These are phyloP conservation scores for Calameuta filiformis DNA, from an alignment of 2,888 invertebrate species.

Conservation along the genomic window DNA sequence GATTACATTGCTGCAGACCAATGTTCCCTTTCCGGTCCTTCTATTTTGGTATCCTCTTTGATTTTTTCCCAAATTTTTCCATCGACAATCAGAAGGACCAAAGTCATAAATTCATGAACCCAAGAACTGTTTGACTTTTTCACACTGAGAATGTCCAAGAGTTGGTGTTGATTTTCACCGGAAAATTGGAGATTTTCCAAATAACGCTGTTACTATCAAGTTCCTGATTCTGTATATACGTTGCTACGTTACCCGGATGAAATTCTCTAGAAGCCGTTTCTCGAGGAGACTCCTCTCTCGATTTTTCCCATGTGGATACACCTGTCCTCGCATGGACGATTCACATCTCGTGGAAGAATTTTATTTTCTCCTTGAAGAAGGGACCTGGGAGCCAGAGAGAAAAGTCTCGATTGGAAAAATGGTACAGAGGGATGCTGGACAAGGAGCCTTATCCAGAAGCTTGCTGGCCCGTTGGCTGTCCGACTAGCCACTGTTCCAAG, in stretches of 20 bases:
- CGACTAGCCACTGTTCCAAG: neutral
- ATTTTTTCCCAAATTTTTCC: constrained; percentile 10
- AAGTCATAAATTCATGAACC: neutral
- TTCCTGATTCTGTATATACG: neutral
- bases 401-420: neutral
- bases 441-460: neutral
- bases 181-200: neutral
- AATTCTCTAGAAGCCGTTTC: neutral
- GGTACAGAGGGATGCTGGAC: neutral
- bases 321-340: neutral
- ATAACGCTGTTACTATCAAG: neutral
- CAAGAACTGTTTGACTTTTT: neutral
- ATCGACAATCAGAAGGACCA: neutral
- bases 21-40: constrained; percentile 11
- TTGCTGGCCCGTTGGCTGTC: neutral
- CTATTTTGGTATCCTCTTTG: constrained; percentile 9
- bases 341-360: neutral
- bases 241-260: neutral
- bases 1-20: constrained; percentile 26
- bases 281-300: neutral
- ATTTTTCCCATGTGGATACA: neutral
- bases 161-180: neutral
- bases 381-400: neutral
- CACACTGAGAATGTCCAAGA: neutral
- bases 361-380: neutral